phyloP scores from a whole-genome alignment of 2,113 vertebrate genomes.

The Atlantisia rogersi region DNA sequence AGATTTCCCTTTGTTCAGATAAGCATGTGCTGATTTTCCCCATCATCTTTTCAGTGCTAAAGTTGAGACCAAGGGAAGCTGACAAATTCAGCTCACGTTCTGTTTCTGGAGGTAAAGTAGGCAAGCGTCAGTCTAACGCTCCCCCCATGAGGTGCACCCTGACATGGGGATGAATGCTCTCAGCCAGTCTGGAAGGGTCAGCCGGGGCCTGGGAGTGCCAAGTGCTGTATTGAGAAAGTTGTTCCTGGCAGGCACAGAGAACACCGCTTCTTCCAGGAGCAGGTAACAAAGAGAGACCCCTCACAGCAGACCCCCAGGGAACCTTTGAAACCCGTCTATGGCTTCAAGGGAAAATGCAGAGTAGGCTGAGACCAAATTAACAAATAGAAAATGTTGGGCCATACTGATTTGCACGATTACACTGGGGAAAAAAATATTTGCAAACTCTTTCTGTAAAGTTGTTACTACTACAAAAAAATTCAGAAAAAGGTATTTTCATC shows the following conservation, averaged over 20 bases:
- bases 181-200: constrained; percentile 20
- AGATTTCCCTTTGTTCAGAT: background rate
- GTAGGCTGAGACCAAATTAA: background rate
- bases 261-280: constrained; percentile 12
- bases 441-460: background rate
- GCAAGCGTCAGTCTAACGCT: background rate
- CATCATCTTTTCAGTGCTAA: background rate
- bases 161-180: background rate
- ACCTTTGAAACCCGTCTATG: background rate
- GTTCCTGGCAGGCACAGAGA: constrained; percentile 47
- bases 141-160: background rate
- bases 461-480: background rate
- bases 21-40: background rate
- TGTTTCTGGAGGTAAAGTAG: background rate
- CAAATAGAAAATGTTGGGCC: background rate
- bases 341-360: background rate
- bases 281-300: constrained; percentile 51
- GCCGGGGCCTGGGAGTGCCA: constrained; percentile 23
- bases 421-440: background rate
- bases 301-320: background rate
- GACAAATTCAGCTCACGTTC: background rate
- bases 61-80: background rate
- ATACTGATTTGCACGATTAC: background rate
- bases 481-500: background rate
- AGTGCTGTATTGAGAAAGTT: constrained; percentile 4